Conservation (phyloP, 2,888 invertebrate species). For the Philaethria dido region DNA sequence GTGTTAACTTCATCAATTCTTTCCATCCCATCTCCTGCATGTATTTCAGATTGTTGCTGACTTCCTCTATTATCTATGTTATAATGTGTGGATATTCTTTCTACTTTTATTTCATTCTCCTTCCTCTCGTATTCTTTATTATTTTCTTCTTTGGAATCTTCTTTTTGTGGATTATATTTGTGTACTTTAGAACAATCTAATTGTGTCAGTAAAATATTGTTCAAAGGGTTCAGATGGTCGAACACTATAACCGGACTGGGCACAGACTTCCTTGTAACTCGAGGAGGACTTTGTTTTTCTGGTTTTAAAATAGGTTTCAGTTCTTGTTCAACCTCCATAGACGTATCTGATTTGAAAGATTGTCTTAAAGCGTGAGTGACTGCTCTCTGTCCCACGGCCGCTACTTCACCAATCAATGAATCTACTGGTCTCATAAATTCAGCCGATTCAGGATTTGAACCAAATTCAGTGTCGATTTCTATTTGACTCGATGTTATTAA, state of each 20-base stretch:
- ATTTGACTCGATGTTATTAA: constrained; percentile 68
- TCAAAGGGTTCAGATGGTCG: constrained; percentile 68
- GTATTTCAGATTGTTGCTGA: constrained; percentile 34
- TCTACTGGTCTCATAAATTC: constrained; percentile 43
- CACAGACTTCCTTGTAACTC: constrained; percentile 12
- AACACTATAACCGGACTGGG: constrained; percentile 56
- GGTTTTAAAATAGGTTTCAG: constrained; percentile 18
- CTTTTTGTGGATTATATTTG: constrained; percentile 55
- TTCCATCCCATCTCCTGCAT: constrained; percentile 45
- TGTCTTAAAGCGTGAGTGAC: constrained; percentile 27
- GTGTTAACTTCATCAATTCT: constrained; percentile 42
- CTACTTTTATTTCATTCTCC: constrained; percentile 37
- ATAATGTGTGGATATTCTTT: constrained; percentile 37
- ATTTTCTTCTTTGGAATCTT: constrained; percentile 30
- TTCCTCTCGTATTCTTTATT: not conserved
- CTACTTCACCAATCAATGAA: constrained; percentile 32
- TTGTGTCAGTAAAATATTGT: constrained; percentile 58
- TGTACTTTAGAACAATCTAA: constrained; percentile 53
- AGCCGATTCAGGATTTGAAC: constrained; percentile 49
- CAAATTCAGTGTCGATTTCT: constrained; percentile 55
- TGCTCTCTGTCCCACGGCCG: constrained; percentile 27
- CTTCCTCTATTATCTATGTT: constrained; percentile 36
- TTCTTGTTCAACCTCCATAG: constrained; percentile 31
- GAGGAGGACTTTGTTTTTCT: constrained; percentile 24
- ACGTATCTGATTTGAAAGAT: constrained; percentile 18